phyloP scores from a whole-genome alignment of 2,888 invertebrate species.

The Cryptosula pallasiana region DNA sequence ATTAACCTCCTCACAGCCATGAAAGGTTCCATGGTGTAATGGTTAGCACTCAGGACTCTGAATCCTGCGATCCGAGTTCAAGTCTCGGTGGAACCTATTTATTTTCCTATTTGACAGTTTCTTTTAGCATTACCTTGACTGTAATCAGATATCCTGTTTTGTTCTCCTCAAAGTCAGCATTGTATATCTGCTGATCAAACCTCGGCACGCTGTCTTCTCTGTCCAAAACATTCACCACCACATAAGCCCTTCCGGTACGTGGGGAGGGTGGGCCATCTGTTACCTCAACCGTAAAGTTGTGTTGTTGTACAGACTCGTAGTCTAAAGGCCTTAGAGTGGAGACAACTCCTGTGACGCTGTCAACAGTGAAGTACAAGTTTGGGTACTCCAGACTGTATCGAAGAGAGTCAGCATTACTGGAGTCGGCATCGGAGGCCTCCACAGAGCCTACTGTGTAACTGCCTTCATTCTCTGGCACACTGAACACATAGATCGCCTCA shows the following conservation, averaged over 20 bases:
- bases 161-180: conserved; percentile 2
- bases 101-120: too few relatives aligned
- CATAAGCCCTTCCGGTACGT: not conserved
- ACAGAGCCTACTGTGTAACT: conserved; percentile 4
- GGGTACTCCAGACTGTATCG: conserved; percentile 6
- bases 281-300: conserved; percentile 9
- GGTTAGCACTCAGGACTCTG: too few relatives aligned
- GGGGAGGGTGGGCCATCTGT: conserved; percentile 1
- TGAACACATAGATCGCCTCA: not conserved
- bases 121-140: conserved; percentile 3
- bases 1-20: too few relatives aligned
- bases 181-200: not conserved
- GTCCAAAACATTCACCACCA: conserved; percentile 6
- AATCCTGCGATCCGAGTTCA: too few relatives aligned
- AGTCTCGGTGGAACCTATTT: too few relatives aligned
- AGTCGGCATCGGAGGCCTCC: not conserved
- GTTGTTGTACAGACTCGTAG: not conserved
- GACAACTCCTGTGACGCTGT: not conserved
- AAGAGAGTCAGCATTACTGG: not conserved
- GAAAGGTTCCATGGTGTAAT: too few relatives aligned
- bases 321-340: not conserved
- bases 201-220: conserved; percentile 8
- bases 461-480: conserved; percentile 11
- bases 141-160: not conserved
- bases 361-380: conserved; percentile 4